Conservation (phyloP, 2,888 invertebrate species). For the Hyalella azteca region DNA sequence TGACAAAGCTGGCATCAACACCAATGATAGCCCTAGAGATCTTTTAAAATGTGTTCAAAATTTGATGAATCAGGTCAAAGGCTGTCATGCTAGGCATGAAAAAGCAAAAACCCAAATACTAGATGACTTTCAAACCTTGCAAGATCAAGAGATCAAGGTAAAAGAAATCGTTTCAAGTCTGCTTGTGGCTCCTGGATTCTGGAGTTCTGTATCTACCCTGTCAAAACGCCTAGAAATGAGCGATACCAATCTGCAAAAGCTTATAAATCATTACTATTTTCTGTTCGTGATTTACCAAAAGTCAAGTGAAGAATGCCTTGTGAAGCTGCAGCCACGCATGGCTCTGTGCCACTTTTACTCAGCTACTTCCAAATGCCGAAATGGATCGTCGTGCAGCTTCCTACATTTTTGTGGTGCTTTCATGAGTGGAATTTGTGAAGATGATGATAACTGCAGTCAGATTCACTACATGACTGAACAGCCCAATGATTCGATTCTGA, state of each 20-base stretch:
- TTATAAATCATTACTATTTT: conserved; percentile 3
- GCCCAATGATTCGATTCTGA: not conserved
- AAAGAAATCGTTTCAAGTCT: not conserved
- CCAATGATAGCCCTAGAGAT: not conserved
- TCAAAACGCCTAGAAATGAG: not conserved
- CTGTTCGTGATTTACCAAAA: not conserved
- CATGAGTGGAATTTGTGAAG: not conserved
- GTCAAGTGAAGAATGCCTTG: not conserved
- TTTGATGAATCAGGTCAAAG: not conserved
- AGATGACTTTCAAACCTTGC: not conserved
- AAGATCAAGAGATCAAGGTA: not conserved
- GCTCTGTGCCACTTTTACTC: conserved; percentile 8
- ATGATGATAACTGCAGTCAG: not conserved
- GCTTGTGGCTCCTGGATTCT: not conserved
- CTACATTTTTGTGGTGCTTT: not conserved
- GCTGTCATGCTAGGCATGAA: not conserved
- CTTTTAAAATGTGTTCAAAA: not conserved
- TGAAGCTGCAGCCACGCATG: conserved; percentile 22
- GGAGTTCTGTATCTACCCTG: not conserved
- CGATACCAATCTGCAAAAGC: not conserved
- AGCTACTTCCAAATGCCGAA: not conserved
- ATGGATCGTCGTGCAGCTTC: not conserved
- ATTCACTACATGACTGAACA: not conserved
- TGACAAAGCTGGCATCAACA: not conserved
- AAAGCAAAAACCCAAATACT: not conserved